phyloP scores from a whole-genome alignment of 2,888 invertebrate species.

The Epistrophella euchroma region DNA sequence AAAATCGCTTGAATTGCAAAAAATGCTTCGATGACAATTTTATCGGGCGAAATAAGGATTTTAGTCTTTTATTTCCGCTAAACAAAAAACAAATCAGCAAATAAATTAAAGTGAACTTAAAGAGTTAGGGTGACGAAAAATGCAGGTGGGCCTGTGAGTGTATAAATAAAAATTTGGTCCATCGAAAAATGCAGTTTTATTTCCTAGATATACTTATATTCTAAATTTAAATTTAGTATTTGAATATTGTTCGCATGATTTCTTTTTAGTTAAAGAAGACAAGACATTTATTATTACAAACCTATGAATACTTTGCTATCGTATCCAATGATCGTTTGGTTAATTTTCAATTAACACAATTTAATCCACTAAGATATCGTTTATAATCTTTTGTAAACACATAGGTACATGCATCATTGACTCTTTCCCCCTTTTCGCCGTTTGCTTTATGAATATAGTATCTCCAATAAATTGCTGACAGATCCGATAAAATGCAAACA shows the following conservation, averaged over 20 bases:
- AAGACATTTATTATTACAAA: not conserved
- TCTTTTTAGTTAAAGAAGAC: not conserved
- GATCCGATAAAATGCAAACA: slow-evolving; percentile 40
- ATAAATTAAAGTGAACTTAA: no score
- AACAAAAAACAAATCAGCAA: no score
- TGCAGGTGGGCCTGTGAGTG: no score
- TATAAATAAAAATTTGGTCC: no score
- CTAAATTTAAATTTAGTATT: not conserved
- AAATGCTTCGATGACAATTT: no score
- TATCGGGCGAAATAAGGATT: no score
- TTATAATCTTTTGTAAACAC: not conserved
- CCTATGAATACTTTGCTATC: not conserved
- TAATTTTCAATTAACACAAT: slow-evolving; percentile 29
- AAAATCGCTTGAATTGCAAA: no score
- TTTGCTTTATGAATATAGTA: slow-evolving; percentile 7
- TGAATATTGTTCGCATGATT: not conserved
- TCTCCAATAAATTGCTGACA: slow-evolving; percentile 39
- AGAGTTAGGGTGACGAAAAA: no score
- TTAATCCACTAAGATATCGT: slow-evolving; percentile 2
- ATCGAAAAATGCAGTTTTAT: no score
- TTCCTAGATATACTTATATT: not conserved
- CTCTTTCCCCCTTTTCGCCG: not conserved
- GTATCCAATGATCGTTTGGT: not conserved
- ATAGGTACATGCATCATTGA: not conserved
- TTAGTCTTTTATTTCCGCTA: no score